These are phyloP conservation scores for Lutjanus erythropterus DNA, from an alignment of 2,113 vertebrate genomes.

Conservation along the genomic window DNA sequence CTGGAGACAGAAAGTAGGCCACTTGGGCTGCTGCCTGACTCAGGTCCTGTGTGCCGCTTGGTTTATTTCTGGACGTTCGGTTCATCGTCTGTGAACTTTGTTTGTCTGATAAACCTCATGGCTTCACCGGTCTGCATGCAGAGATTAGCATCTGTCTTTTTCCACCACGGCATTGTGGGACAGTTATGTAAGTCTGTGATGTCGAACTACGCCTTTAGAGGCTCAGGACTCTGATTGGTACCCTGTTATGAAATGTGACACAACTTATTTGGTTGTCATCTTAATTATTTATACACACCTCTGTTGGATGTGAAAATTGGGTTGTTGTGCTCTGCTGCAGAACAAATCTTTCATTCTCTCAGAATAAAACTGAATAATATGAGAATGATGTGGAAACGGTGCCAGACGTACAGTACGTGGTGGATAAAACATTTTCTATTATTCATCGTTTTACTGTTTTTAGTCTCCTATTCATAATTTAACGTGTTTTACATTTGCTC, in stretches of 20 bases:
- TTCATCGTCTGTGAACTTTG: conserved; percentile 48
- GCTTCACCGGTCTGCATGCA: conserved; percentile 25
- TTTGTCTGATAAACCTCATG: conserved; percentile 39
- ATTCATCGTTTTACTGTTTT: conserved; percentile 69
- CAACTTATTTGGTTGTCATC: conserved; percentile 67
- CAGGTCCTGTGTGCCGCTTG: conserved; percentile 35
- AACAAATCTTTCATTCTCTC: conserved; percentile 62
- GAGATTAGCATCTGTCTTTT: conserved; percentile 58
- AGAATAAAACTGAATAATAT: conserved; percentile 58
- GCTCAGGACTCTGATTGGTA: conserved; percentile 25
- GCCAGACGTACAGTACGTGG: conserved; percentile 32
- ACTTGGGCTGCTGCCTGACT: conserved; percentile 55
- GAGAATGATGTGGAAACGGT: conserved; percentile 46
- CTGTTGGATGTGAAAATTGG: conserved; percentile 66
- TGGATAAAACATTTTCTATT: conserved; percentile 63
- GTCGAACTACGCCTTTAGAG: conserved; percentile 20
- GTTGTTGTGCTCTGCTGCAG: conserved; percentile 64
- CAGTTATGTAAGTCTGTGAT: conserved; percentile 56
- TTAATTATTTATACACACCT: conserved; percentile 77
- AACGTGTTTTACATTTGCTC: conserved; percentile 50
- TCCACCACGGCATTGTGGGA: conserved; percentile 17
- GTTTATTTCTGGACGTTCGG: conserved; percentile 55
- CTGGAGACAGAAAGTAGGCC: conserved; percentile 69
- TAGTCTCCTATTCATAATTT: conserved; percentile 68
- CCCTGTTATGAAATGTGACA: conserved; percentile 71